Evolutionary conservation across 2,797 vertebrate genomes (phyloP), one percentile per base, ranked within the genome.

Genomic region (Steatocranus sp.): DNA sequence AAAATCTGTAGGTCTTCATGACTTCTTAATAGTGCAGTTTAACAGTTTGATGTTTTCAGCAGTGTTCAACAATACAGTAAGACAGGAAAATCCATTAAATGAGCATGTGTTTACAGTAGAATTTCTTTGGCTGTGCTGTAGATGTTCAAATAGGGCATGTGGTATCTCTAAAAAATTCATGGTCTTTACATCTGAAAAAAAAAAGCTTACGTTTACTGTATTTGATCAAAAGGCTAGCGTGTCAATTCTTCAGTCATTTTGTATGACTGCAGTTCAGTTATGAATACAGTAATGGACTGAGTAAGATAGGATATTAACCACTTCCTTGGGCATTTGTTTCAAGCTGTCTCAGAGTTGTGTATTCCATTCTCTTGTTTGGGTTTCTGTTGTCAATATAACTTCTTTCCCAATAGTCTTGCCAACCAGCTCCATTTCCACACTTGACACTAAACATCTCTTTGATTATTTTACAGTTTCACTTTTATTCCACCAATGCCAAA

Each of bases 401-500:
- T 25, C 14, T 68, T 66, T 1, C n/a, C 12, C 56, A 41, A 23
- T 23, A 3, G 61, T 66, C 5, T 43, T 43, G 14, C 38, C 23
- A 70, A 43, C 14, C 23, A 27, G 23, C 66, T 70, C 66, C 38
- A 27, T 46, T 70, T 70, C 15, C 0, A 70, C 3, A 10, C 23
- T 46, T 46, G 6, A 70, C 66, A 70, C 23, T 27, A 70, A 46
- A 1, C 38, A 43, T 11, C 63, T 41, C 63, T 66, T 66, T 68
- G 63, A 68, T 43, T 43, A 43, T 68, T 11, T 43, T 43, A 68
- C 36, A 68, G 63, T 68, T 46, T 70, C 15, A 18, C 41, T 46
- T 17, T 15, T 11, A 25, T 41, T 41, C 2, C 61, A 10, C 34
- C n/a, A 23, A 66, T 0, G 0, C n/a, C 34, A 23, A 66, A 38